A percentile compares a stretch with the other conserved stretches of the same genome.
phyloP scores from a whole-genome alignment of 2,888 invertebrate species.

The Venusia cambrica region DNA sequence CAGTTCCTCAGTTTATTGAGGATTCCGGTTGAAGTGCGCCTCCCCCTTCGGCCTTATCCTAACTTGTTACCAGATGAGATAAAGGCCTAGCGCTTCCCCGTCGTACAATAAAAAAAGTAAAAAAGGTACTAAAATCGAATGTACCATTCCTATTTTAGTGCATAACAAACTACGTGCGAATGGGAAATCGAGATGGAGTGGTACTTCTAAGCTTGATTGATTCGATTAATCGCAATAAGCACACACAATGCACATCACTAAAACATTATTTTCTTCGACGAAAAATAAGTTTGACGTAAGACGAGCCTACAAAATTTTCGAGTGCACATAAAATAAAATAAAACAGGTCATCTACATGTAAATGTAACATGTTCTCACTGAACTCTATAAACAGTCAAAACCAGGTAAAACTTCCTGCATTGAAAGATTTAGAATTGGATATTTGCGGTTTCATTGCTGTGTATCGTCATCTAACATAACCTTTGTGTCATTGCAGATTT shows the following conservation, averaged over 20 bases:
- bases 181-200: no score
- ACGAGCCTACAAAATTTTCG: conserved; percentile 79
- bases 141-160: no score
- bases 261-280: conserved; percentile 24
- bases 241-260: conserved; percentile 7
- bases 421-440: conserved; percentile 1
- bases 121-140: no score
- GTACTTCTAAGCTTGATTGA: no score
- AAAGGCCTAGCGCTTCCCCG: no score
- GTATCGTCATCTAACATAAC: conserved; percentile 60
- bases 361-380: conserved; percentile 81
- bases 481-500: conserved; percentile 72
- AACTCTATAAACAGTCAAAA: conserved; percentile 78
- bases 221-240: background rate
- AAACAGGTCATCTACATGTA: conserved; percentile 72
- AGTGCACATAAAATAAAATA: conserved; percentile 70
- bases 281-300: conserved; percentile 71
- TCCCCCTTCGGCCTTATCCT: no score
- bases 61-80: no score
- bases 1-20: no score
- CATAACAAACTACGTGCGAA: no score
- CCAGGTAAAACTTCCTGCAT: conserved; percentile 52
- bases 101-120: no score
- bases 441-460: conserved; percentile 26
- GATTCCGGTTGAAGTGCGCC: no score